A percentile compares a stretch with the other conserved stretches of the same genome.
These are phyloP conservation scores for Bombus vancouverensis DNA, from an alignment of 1,140 invertebrate species.

Conservation along the genomic window DNA sequence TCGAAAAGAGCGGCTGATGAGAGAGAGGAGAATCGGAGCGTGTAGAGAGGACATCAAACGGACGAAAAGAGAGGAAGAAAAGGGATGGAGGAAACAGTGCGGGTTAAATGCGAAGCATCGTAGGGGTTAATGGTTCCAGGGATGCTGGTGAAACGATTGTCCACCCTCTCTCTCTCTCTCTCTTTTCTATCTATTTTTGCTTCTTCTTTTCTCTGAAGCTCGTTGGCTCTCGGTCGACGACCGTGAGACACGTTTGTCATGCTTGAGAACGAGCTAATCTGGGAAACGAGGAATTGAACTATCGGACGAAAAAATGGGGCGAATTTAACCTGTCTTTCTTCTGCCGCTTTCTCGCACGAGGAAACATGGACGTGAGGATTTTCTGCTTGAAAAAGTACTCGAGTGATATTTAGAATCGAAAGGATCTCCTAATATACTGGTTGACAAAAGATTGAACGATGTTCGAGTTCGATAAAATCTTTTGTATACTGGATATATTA, in stretches of 20 bases:
- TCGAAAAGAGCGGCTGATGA: background rate
- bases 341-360: background rate
- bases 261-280: slow-evolving; percentile 28
- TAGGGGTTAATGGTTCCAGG: slow-evolving; percentile 9
- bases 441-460: background rate
- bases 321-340: background rate
- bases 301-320: background rate
- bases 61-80: background rate
- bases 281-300: slow-evolving; percentile 9
- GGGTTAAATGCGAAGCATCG: slow-evolving; percentile 14
- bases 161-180: background rate
- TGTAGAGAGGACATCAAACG: background rate
- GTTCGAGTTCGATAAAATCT: no score
- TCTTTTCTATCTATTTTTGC: background rate
- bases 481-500: no score
- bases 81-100: background rate
- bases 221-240: background rate
- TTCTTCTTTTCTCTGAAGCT: background rate
- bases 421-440: background rate
- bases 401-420: background rate
- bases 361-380: background rate
- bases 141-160: background rate
- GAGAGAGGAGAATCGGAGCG: background rate
- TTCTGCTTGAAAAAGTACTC: background rate
- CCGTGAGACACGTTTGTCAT: slow-evolving; percentile 14